Percentiles rank a stretch among this genome's conserved stretches.
Evolutionary conservation across 2,888 invertebrate species (phyloP).

Genomic region (Dryomyza anilis): DNA sequence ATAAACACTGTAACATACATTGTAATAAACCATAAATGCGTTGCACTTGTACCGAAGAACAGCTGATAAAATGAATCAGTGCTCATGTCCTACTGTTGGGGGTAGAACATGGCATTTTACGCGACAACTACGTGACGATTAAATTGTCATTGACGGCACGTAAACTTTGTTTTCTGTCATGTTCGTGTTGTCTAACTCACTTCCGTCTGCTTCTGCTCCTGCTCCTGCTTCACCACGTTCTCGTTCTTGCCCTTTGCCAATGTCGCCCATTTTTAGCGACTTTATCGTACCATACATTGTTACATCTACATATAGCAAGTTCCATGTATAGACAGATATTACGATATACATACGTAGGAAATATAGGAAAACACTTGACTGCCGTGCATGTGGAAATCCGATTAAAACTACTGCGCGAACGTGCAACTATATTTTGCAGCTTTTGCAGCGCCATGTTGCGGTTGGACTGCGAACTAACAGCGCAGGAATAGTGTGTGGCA

Average conservation of each 20-base stretch:
- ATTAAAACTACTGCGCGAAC: slow-evolving; percentile 18
- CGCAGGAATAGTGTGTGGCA: not conserved
- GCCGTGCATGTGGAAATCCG: slow-evolving; percentile 22
- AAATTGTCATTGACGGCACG: slow-evolving; percentile 28
- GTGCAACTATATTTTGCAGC: slow-evolving; percentile 1
- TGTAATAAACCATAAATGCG: too few species aligned
- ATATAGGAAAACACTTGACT: not conserved
- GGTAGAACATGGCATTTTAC: not conserved
- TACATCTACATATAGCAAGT: not conserved
- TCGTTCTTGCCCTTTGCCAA: too few species aligned
- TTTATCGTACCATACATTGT: not conserved
- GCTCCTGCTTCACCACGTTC: too few species aligned
- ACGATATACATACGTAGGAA: not conserved
- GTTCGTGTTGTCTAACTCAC: slow-evolving; percentile 2
- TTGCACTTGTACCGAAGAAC: too few species aligned
- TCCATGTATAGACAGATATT: not conserved
- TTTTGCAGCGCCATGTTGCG: slow-evolving; percentile 9
- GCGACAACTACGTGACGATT: slow-evolving; percentile 7
- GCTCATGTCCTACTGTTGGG: not conserved
- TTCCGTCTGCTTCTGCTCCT: not conserved
- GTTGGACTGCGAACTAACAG: not conserved
- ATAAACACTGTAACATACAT: too few species aligned
- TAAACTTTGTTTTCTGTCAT: slow-evolving; percentile 21
- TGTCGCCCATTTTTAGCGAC: not conserved
- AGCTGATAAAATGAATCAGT: too few species aligned